Evolutionary conservation across 1,140 invertebrate genomes (phyloP).

Genomic region (Drosophila pectinifera): DNA sequence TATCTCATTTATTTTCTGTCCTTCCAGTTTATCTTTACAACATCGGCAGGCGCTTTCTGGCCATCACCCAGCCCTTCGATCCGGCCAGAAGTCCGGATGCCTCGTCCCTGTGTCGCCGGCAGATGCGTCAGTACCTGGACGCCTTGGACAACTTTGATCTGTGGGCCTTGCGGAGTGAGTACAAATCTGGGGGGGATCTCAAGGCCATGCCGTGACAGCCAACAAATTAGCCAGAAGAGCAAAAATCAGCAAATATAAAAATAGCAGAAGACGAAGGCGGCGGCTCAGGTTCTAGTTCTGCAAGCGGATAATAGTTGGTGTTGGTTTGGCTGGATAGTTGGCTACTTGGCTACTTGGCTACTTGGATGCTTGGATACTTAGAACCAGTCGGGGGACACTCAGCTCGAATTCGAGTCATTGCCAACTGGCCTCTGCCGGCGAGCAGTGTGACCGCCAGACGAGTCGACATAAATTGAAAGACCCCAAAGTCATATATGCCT

Average conservation of each 20-base stretch:
- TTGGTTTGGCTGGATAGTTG: constrained; percentile 5
- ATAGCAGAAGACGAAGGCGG: not conserved
- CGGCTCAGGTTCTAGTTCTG: constrained; percentile 42
- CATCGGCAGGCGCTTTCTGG: constrained; percentile 70
- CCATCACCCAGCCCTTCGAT: constrained; percentile 75
- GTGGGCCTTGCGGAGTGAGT: constrained; percentile 84
- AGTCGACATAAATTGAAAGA: constrained; percentile 74
- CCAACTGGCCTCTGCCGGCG: constrained; percentile 55
- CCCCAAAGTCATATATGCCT: constrained; percentile 78
- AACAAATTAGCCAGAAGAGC: constrained; percentile 33
- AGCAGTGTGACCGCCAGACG: constrained; percentile 68
- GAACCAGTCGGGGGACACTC: constrained; percentile 45
- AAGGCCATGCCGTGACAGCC: constrained; percentile 17
- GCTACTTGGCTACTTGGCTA: not conserved
- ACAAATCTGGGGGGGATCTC: too few species aligned
- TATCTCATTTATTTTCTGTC: not conserved
- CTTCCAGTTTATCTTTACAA: constrained; percentile 73
- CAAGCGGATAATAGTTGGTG: constrained; percentile 22
- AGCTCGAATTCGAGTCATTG: constrained; percentile 72
- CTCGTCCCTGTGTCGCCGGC: constrained; percentile 66
- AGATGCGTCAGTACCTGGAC: constrained; percentile 68
- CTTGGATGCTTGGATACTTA: constrained; percentile 3
- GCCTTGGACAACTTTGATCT: constrained; percentile 81
- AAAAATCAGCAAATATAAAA: not conserved
- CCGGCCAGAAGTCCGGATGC: constrained; percentile 67